Evolutionary conservation across 2,797 vertebrate species (phyloP).

Genomic region (Tragopan temminckii): DNA sequence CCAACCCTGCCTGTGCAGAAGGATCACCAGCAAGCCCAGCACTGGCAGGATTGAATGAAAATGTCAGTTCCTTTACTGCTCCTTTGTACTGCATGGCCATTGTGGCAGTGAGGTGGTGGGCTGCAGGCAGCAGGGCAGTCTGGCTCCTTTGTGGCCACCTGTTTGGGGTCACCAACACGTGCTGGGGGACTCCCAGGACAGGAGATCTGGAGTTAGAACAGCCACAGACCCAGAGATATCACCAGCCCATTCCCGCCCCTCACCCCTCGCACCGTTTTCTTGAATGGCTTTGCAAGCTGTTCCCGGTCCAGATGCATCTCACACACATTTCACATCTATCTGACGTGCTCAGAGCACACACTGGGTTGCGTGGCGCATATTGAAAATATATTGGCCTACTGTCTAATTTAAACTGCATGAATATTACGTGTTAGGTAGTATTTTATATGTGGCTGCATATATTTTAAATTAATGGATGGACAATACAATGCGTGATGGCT

Average conservation of each 20-base stretch:
- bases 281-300: slow-evolving; percentile 58
- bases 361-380: rapidly evolving
- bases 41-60: not conserved
- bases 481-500: not conserved
- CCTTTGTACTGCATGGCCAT: not conserved
- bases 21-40: not conserved
- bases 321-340: not conserved
- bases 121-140: not conserved
- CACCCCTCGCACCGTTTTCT: not conserved
- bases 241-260: not conserved
- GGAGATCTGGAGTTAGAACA: not conserved
- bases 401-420: not conserved
- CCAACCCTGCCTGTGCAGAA: not conserved
- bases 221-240: not conserved
- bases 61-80: not conserved
- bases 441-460: not conserved
- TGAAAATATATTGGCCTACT: not conserved
- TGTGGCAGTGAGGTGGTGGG: not conserved
- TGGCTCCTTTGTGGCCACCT: not conserved
- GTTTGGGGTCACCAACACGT: not conserved
- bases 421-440: not conserved
- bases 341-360: not conserved
- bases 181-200: not conserved
- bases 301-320: slow-evolving; percentile 31
- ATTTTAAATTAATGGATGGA: not conserved